These are phyloP conservation scores for Polydrusus cervinus DNA, from an alignment of 2,888 invertebrate genomes.

Conservation along the genomic window DNA sequence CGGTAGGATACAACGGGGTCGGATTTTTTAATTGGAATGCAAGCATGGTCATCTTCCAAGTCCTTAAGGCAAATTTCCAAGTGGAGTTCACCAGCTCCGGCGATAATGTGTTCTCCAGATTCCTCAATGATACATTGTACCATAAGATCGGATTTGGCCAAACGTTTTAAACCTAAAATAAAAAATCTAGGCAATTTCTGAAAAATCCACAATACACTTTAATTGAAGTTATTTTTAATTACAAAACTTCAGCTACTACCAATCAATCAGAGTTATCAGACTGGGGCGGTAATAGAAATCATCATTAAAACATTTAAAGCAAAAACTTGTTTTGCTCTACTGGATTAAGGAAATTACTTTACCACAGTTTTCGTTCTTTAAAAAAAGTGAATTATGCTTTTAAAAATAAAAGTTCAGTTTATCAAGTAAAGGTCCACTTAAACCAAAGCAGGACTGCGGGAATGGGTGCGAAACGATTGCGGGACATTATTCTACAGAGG, in stretches of 20 bases:
- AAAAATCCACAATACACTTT: too few species aligned
- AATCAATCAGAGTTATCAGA: conserved; percentile 44
- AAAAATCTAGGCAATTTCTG: neutral
- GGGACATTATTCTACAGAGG: too few species aligned
- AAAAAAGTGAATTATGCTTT: too few species aligned
- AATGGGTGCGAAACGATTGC: too few species aligned
- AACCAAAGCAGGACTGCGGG: too few species aligned
- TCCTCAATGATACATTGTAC: conserved; percentile 99
- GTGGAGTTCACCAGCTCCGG: conserved; percentile 99
- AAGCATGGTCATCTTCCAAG: conserved; percentile 99
- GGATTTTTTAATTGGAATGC: conserved; percentile 98
- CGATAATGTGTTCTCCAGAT: conserved; percentile 99
- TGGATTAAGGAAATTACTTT: too few species aligned
- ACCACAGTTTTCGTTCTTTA: too few species aligned
- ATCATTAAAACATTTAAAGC: conserved; percentile 13
- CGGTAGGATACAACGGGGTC: conserved; percentile 99
- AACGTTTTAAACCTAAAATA: conserved; percentile 87
- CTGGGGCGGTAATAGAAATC: conserved; percentile 51
- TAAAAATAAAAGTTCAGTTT: too few species aligned
- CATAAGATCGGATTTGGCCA: conserved; percentile 99
- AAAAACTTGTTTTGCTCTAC: neutral
- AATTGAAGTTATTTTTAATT: too few species aligned
- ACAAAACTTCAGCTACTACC: conserved; percentile 27
- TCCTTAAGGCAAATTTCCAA: conserved; percentile 99
- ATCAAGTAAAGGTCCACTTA: too few species aligned